Evolutionary conservation across 2,113 vertebrate genomes (phyloP).

Genomic region (Camelus bactrianus): DNA sequence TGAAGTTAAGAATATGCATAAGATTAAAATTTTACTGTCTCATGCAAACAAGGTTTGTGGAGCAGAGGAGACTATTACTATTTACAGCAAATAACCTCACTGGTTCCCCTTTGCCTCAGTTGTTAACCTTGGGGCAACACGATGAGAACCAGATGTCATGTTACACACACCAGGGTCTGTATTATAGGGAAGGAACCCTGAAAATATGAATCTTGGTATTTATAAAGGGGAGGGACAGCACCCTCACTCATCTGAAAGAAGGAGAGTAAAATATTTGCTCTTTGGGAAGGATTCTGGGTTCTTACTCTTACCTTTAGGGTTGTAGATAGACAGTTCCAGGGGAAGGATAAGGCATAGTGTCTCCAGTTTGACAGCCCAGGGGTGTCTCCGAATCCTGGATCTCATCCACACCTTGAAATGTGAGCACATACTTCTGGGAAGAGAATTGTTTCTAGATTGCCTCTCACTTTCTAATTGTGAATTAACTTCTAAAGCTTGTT

Average conservation of each 20-base stretch:
- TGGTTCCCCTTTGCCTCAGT: constrained; percentile 15
- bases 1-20: neutral
- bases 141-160: neutral
- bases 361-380: neutral
- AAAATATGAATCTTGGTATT: neutral
- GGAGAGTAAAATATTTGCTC: neutral
- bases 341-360: neutral
- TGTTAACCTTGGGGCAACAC: neutral
- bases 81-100: constrained; percentile 5
- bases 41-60: constrained; percentile 24
- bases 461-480: constrained; percentile 33
- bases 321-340: neutral
- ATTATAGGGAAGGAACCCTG: neutral
- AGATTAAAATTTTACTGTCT: constrained; percentile 22
- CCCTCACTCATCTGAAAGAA: neutral
- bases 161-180: neutral
- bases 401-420: neutral
- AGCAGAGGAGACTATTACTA: neutral
- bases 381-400: neutral
- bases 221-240: neutral
- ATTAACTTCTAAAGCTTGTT: neutral
- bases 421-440: neutral
- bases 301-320: neutral
- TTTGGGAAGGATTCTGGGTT: neutral
- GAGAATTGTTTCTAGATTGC: neutral